These are phyloP conservation scores for Jacana jacana DNA, from an alignment of 2,113 vertebrate species.

Conservation along the genomic window DNA sequence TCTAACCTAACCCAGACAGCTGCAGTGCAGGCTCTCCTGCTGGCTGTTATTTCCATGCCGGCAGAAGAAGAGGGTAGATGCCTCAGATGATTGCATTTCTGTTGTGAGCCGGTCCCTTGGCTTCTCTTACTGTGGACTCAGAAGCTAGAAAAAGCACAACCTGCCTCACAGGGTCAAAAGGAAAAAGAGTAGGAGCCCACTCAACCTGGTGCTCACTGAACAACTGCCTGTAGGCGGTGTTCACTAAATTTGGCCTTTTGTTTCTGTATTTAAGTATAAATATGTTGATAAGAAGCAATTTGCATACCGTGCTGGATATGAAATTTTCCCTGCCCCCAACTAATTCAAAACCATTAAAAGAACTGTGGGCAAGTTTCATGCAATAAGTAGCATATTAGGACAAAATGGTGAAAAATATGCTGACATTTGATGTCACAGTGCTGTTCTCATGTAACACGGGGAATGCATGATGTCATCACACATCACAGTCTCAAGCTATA, in stretches of 20 bases:
- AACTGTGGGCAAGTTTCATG: not conserved
- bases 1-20: conserved; percentile 56
- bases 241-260: not conserved
- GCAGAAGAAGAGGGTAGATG: not conserved
- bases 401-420: not conserved
- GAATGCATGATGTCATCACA: not conserved
- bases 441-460: fast-evolving
- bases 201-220: not conserved
- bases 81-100: not conserved
- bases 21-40: conserved; percentile 24
- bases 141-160: not conserved
- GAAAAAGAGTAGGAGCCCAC: not conserved
- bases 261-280: not conserved
- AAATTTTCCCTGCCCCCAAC: not conserved
- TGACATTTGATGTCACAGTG: not conserved
- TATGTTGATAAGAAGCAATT: not conserved
- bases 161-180: not conserved
- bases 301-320: not conserved
- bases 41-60: conserved; percentile 13
- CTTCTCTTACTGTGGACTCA: not conserved
- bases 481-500: not conserved
- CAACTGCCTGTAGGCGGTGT: not conserved
- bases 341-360: not conserved
- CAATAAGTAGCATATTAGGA: not conserved
- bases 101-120: not conserved